Conservation (phyloP, 2,888 invertebrate genomes). For the Acanthopleura granulata region DNA sequence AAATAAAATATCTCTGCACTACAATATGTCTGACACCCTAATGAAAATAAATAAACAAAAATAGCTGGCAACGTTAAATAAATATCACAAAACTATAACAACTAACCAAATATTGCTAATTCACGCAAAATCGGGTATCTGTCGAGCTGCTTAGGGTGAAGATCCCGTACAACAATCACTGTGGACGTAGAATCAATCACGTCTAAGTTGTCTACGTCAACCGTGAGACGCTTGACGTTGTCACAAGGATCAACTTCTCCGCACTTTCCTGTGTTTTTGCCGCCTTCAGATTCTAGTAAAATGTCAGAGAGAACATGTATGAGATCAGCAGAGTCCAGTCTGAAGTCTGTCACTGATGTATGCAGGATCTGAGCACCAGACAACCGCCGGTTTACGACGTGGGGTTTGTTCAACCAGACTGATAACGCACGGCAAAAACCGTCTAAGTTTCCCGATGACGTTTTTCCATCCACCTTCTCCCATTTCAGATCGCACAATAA, state of each 20-base stretch:
- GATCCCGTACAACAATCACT: constrained; percentile 41
- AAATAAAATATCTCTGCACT: no score
- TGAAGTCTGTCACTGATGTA: background rate
- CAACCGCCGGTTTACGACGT: constrained; percentile 53
- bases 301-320: background rate
- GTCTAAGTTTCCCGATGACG: background rate
- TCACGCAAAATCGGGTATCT: constrained; percentile 42
- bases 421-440: constrained; percentile 46
- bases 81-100: background rate
- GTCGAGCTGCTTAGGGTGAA: constrained; percentile 50
- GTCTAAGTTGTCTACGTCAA: constrained; percentile 24
- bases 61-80: background rate
- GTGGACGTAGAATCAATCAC: constrained; percentile 22
- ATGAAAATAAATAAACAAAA: no score
- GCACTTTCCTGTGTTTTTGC: background rate
- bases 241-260: background rate
- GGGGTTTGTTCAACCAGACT: constrained; percentile 60
- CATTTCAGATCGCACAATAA: no score
- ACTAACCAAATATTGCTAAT: constrained; percentile 46
- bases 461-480: no score
- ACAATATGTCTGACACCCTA: no score
- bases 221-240: background rate
- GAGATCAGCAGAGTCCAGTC: background rate
- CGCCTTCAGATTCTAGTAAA: background rate
- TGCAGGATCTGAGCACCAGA: constrained; percentile 45